phyloP scores from a whole-genome alignment of 53 echinoderm and acorn worm species.

The Stichopus horrens region DNA sequence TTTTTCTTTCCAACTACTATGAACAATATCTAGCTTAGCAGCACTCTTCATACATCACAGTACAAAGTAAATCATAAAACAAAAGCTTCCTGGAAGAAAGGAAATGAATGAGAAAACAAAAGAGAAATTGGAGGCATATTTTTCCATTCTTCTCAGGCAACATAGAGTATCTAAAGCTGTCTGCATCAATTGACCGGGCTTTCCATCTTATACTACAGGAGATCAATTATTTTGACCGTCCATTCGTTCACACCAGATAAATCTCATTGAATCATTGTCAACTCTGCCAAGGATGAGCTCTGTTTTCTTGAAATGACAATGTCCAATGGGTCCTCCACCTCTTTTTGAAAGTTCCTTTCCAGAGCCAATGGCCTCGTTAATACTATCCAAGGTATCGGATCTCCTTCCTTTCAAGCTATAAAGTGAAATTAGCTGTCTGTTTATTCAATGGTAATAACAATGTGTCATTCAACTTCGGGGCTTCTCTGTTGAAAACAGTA shows the following conservation, averaged over 20 bases:
- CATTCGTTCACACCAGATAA: background rate
- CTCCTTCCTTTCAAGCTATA: conserved; percentile 17
- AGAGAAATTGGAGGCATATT: no score
- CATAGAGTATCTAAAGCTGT: no score
- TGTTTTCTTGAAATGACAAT: background rate
- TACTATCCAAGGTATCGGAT: background rate
- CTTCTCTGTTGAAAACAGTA: background rate
- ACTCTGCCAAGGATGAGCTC: background rate
- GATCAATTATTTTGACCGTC: background rate
- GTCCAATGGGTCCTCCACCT: conserved; percentile 14
- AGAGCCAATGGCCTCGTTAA: conserved; percentile 35
- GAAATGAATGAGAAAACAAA: no score
- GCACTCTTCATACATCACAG: no score
- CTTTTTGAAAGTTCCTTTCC: background rate
- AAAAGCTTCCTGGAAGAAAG: no score
- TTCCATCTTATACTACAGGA: background rate
- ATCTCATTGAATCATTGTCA: background rate
- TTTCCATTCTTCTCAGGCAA: no score
- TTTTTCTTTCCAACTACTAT: no score
- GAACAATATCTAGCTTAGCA: no score
- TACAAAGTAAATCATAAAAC: no score
- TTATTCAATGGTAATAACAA: conserved; percentile 33
- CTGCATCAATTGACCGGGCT: no score
- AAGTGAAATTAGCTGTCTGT: conserved; percentile 44
- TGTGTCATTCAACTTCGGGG: conserved; percentile 34